Evolutionary conservation across 2,888 invertebrate species (phyloP), one percentile per base, ranked within the genome.

Genomic region (Drosophila seclusa): DNA sequence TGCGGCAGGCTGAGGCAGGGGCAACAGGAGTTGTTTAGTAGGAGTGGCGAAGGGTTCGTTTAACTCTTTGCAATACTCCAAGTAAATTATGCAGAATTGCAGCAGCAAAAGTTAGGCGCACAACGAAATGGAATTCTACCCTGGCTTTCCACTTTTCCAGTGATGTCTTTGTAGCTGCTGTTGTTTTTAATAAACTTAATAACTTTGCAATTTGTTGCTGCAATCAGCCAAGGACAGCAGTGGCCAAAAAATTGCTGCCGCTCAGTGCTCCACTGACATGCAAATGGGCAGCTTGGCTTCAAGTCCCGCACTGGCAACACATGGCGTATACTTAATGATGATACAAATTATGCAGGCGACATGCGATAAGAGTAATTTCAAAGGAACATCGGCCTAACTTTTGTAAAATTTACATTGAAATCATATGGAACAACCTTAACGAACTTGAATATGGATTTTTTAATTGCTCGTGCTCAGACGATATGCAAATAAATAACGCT

Each of bases 1-100:
- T 49, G 53, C 13, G 54, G 29, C 32, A 21, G 11, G 10, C 27
- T 29, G 7, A 11, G 50, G 45, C 21, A 16, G 45, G 24, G 45
- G 2, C 16, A 24, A 16, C 21, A 24, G 4, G 4, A 16, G 24
- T 7, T 24, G 24, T 24, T 16, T 45, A 2, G 45, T 8, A 16
- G 24, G 24, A 45, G 24, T n/a, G 32, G 42, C 13, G 34, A 45
- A 4, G 58, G 11, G 24, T 48, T 8, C 34, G 34, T 24, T 49
- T 74, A 59, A 38, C 27, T 73, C 66, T 63, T 75, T 77, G 83
- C 83, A 83, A 79, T 83, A 83, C 73, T 87, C 69, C 81, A 73
- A 83, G 83, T 87, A 85, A 85, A 85, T 85, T 87, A 87, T 85
- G 83, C 86, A 87, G 82, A 84, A 82, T 82, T 80, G 82, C 86